Evolutionary conservation across 1,140 invertebrate genomes (phyloP).

Genomic region (Cyclargus thomasi): DNA sequence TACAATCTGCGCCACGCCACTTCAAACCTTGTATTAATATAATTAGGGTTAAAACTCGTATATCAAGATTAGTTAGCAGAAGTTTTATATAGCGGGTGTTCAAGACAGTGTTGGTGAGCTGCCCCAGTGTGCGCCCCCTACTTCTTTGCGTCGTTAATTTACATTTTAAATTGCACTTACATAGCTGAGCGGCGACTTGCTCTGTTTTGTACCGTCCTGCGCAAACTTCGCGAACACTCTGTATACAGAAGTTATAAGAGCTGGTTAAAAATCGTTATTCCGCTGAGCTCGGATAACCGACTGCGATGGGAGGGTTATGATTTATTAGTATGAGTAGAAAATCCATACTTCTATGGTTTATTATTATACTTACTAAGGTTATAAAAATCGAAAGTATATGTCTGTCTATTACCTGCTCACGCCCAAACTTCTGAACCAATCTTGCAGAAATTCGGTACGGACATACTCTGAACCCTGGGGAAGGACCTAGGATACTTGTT

Average conservation of each 20-base stretch:
- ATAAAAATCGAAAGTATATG: no score
- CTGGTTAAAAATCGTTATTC: slow-evolving; percentile 5
- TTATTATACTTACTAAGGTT: no score
- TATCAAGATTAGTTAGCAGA: slow-evolving; percentile 2
- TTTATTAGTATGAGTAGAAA: no score
- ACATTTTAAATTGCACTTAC: slow-evolving; percentile 75
- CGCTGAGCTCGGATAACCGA: background rate
- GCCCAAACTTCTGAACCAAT: no score
- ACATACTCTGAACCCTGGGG: no score
- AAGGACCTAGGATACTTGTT: no score
- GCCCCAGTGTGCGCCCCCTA: slow-evolving; percentile 48
- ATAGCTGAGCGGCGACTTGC: slow-evolving; percentile 61
- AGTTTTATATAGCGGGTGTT: slow-evolving; percentile 46
- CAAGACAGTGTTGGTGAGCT: slow-evolving; percentile 58
- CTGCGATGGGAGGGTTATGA: no score
- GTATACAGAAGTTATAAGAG: slow-evolving; percentile 29
- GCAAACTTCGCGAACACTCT: slow-evolving; percentile 35
- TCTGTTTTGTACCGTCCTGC: slow-evolving; percentile 52
- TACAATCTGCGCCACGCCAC: background rate
- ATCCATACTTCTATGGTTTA: no score
- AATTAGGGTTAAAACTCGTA: slow-evolving; percentile 24
- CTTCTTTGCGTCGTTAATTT: slow-evolving; percentile 74
- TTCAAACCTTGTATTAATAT: background rate
- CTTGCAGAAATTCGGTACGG: no score
- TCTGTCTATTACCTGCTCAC: no score